Evolutionary conservation across 1,140 invertebrate genomes (phyloP).

Genomic region (Spodoptera frugiperda): DNA sequence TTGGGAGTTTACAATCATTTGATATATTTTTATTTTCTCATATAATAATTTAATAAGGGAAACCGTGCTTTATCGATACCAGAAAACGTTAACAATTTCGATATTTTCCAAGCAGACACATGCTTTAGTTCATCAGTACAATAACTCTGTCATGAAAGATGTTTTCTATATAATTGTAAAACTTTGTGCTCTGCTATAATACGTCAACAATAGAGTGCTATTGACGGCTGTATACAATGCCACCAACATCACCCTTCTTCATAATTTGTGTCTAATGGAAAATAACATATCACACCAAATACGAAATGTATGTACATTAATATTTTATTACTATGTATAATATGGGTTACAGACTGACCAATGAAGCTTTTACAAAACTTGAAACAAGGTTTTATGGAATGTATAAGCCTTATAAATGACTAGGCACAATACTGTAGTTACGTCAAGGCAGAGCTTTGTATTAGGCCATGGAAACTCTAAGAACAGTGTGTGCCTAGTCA

Average conservation of each 20-base stretch:
- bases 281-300: conserved; percentile 36
- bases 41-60: conserved; percentile 22
- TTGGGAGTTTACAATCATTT: conserved; percentile 60
- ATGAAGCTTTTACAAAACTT: conserved; percentile 76
- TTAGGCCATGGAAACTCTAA: conserved; percentile 49
- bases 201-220: not conserved
- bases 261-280: conserved; percentile 37
- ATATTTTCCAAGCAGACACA: conserved; percentile 57
- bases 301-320: conserved; percentile 44
- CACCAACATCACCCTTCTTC: conserved; percentile 20
- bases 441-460: conserved; percentile 50
- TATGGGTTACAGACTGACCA: conserved; percentile 69
- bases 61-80: conserved; percentile 44
- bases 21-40: conserved; percentile 13
- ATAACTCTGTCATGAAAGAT: not conserved
- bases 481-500: conserved; percentile 74
- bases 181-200: conserved; percentile 30
- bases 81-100: conserved; percentile 46
- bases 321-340: conserved; percentile 58
- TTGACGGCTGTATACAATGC: conserved; percentile 24
- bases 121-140: conserved; percentile 18
- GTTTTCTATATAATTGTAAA: not conserved
- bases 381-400: conserved; percentile 81
- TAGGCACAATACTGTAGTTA: conserved; percentile 70
- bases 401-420: conserved; percentile 81